phyloP scores from a whole-genome alignment of 2,888 invertebrate genomes.

The Iselma pallidipennis region DNA sequence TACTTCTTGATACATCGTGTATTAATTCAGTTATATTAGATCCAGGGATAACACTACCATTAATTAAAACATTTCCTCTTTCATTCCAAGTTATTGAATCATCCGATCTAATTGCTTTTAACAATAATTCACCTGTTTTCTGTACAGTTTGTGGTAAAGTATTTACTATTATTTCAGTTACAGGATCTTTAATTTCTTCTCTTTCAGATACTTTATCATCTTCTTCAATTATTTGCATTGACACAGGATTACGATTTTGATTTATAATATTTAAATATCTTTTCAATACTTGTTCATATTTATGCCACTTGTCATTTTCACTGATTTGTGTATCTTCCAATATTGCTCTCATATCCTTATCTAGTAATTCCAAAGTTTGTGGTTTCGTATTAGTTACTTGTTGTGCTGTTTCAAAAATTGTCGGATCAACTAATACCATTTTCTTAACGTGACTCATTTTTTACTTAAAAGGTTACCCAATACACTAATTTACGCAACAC shows the following conservation, averaged over 20 bases:
- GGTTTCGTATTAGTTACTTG: not conserved
- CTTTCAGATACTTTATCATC: too few relatives aligned
- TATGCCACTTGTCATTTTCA: constrained; percentile 7
- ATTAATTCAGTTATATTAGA: constrained; percentile 7
- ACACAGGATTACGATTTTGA: not conserved
- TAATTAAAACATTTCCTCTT: not conserved
- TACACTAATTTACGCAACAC: constrained; percentile 3
- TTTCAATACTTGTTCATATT: constrained; percentile 6
- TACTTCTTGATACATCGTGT: not conserved
- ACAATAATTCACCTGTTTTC: not conserved
- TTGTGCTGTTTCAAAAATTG: constrained; percentile 1
- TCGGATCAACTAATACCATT: constrained; percentile 16
- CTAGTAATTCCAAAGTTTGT: not conserved
- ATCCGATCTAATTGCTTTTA: not conserved
- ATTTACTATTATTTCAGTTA: not conserved
- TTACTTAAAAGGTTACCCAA: constrained; percentile 15
- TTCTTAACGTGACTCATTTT: constrained; percentile 22
- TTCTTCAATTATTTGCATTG: not conserved
- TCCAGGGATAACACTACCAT: not conserved
- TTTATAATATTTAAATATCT: constrained; percentile 10
- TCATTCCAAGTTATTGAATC: not conserved
- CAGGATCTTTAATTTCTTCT: not conserved
- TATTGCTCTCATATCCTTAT: constrained; percentile 11
- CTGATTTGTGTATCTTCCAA: constrained; percentile 5
- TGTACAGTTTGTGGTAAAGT: constrained; percentile 4